These are phyloP conservation scores for Sylvia atricapilla DNA, from an alignment of 2,113 vertebrate species.

Conservation along the genomic window DNA sequence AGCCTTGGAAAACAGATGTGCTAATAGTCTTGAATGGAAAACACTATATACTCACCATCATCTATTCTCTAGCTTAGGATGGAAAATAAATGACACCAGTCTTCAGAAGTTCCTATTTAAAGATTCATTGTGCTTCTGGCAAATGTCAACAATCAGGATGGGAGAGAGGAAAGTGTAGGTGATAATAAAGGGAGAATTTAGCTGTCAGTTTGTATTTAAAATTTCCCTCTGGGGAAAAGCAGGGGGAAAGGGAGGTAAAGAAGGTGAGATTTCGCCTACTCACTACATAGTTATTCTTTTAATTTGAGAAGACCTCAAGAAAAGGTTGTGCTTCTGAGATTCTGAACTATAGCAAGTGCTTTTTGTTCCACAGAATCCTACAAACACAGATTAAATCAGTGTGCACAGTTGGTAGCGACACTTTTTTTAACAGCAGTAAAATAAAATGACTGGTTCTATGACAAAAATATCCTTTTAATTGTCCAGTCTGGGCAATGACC, in stretches of 20 bases:
- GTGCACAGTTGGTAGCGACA: constrained; percentile 26
- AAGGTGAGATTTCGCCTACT: not conserved
- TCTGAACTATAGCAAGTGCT: not conserved
- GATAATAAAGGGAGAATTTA: not conserved
- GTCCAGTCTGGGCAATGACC: constrained; percentile 64
- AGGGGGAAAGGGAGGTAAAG: not conserved
- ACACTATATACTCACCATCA: not conserved
- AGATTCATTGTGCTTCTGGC: constrained; percentile 15
- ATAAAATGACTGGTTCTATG: constrained; percentile 48
- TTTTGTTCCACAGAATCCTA: constrained; percentile 29
- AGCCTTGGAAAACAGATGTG: constrained; percentile 45
- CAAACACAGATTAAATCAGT: constrained; percentile 32
- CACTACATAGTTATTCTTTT: not conserved
- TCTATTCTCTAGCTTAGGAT: not conserved
- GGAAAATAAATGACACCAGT: not conserved
- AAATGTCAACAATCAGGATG: not conserved
- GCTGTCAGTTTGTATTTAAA: not conserved
- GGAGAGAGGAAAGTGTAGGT: not conserved
- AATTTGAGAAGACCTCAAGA: not conserved
- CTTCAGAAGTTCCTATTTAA: constrained; percentile 25
- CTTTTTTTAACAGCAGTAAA: constrained; percentile 50
- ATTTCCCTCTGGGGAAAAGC: not conserved
- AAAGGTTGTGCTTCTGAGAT: not conserved
- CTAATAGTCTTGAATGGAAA: constrained; percentile 4
- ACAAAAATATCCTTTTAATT: constrained; percentile 72